Evolutionary conservation across 2,113 vertebrate genomes (phyloP).

Genomic region (Irena cyanogastra): DNA sequence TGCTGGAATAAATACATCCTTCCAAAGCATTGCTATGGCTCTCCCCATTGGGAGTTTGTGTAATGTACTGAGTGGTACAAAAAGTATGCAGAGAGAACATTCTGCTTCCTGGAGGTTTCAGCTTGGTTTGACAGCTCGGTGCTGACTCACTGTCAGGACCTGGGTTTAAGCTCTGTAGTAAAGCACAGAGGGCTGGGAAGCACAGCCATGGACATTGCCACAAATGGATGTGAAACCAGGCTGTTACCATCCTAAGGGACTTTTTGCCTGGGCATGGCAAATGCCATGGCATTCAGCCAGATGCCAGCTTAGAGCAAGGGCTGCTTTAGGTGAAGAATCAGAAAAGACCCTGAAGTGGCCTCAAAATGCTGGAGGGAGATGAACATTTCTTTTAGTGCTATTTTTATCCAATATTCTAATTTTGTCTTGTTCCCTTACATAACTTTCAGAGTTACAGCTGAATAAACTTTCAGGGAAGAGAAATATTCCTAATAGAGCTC

Average conservation of each 20-base stretch:
- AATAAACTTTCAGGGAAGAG: conserved; percentile 10
- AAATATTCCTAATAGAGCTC: background rate
- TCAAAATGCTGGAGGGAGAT: background rate
- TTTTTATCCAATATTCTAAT: conserved; percentile 32
- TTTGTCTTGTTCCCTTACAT: conserved; percentile 20
- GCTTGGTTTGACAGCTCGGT: conserved; percentile 3
- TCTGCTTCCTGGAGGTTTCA: conserved; percentile 15
- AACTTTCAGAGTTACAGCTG: conserved; percentile 35
- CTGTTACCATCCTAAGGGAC: background rate
- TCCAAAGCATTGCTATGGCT: conserved; percentile 25
- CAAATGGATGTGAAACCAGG: conserved; percentile 21
- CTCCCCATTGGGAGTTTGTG: conserved; percentile 37
- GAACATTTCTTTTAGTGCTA: background rate
- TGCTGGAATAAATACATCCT: conserved; percentile 46
- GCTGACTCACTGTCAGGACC: conserved; percentile 48
- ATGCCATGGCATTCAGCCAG: background rate
- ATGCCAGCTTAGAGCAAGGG: background rate
- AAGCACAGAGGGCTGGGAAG: background rate
- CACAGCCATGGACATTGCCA: background rate
- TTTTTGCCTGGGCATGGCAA: background rate
- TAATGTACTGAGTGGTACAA: conserved; percentile 38
- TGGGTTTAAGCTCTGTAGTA: background rate
- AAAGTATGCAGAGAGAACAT: conserved; percentile 4
- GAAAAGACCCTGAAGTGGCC: background rate
- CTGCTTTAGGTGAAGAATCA: background rate